These are phyloP conservation scores for Sebastes aleutianus DNA, from an alignment of 2,797 vertebrate genomes.

Conservation along the genomic window DNA sequence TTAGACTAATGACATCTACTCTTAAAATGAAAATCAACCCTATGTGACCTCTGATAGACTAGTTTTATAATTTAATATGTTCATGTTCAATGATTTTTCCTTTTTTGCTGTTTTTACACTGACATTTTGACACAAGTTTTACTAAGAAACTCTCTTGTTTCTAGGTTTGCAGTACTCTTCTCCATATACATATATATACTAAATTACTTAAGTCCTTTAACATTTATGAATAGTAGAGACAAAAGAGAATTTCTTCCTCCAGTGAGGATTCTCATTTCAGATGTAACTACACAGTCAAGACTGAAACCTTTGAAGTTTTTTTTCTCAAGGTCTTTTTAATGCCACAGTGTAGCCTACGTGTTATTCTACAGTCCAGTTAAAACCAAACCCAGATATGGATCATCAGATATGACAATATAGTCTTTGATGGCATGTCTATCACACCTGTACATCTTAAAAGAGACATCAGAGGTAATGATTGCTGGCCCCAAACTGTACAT, in stretches of 20 bases:
- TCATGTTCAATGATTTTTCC: not conserved
- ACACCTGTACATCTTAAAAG: not conserved
- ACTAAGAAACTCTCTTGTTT: not conserved
- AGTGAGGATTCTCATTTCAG: not conserved
- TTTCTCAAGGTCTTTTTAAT: not conserved
- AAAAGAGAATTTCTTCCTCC: not conserved
- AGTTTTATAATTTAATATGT: not conserved
- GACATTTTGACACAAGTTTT: not conserved
- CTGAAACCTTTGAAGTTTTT: not conserved
- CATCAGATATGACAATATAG: not conserved
- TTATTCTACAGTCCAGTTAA: not conserved
- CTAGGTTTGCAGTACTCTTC: not conserved
- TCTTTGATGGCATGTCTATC: constrained; percentile 5
- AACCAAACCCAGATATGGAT: not conserved
- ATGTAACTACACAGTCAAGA: not conserved
- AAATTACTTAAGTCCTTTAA: not conserved
- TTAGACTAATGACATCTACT: not conserved
- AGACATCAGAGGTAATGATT: constrained; percentile 17
- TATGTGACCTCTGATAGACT: not conserved
- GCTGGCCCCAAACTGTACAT: constrained; percentile 2
- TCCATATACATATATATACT: not conserved
- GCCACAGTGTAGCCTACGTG: no score
- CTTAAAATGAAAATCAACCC: not conserved
- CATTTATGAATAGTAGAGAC: not conserved
- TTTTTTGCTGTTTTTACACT: not conserved